Conservation (phyloP, 2,797 vertebrate species). For the Notamacropus eugenii region DNA sequence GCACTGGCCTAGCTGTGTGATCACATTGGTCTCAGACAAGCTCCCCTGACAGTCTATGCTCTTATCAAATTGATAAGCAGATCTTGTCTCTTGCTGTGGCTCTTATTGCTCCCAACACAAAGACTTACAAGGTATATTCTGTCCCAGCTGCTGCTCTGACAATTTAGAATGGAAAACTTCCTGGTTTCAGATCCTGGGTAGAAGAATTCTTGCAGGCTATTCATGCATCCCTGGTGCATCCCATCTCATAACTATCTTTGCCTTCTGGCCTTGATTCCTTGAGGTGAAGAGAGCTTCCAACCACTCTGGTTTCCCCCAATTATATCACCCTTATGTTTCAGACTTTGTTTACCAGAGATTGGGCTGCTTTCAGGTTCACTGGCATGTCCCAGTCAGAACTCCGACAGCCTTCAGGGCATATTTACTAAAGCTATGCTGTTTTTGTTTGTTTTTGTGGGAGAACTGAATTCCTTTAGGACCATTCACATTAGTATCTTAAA, state of each 20-base stretch:
- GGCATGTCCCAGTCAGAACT: background rate
- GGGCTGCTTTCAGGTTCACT: background rate
- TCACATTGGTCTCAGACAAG: background rate
- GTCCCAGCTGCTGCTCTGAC: background rate
- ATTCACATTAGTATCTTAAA: background rate
- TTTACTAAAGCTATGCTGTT: background rate
- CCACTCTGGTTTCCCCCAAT: background rate
- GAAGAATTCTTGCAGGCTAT: background rate
- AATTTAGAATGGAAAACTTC: background rate
- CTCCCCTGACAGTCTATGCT: background rate
- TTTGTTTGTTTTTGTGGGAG: background rate
- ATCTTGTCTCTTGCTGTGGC: background rate
- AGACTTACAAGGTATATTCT: background rate
- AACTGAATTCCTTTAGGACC: background rate
- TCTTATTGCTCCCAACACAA: background rate
- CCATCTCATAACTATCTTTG: background rate
- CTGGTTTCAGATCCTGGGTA: background rate
- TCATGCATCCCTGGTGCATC: background rate
- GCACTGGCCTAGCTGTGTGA: background rate
- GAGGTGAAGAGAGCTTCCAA: background rate
- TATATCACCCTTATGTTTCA: background rate
- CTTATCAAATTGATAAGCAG: background rate
- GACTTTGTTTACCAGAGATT: background rate
- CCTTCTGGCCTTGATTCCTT: background rate
- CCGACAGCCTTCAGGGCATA: background rate